A percentile compares a stretch with the other conserved stretches of the same genome.
phyloP scores from a whole-genome alignment of 1,140 invertebrate genomes.

The Frieseomelitta varia region DNA sequence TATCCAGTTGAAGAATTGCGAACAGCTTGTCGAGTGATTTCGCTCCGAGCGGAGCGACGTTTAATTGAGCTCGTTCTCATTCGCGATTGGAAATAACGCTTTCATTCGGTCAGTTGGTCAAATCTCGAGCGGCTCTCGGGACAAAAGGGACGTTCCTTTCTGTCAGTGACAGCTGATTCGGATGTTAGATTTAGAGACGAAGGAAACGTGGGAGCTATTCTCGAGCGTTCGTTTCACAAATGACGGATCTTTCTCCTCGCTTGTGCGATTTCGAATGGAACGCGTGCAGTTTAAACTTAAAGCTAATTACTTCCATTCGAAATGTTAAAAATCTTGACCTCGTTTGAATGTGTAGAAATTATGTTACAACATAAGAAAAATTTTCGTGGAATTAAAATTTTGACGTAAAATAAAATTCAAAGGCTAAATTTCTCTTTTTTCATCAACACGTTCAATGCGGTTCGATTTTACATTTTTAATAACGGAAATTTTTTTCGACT shows the following conservation, averaged over 20 bases:
- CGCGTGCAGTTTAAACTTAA: no score
- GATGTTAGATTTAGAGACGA: not conserved
- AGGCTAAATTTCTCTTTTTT: no score
- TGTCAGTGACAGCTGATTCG: not conserved
- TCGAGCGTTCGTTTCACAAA: not conserved
- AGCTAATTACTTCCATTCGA: no score
- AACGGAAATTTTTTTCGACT: no score
- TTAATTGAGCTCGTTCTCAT: slow-evolving; percentile 21
- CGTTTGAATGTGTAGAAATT: no score
- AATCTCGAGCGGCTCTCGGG: not conserved
- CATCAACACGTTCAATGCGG: no score
- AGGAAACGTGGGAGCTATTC: not conserved
- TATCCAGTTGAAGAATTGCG: not conserved
- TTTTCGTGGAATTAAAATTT: no score
- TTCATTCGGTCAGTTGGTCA: slow-evolving; percentile 23
- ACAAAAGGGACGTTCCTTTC: not conserved
- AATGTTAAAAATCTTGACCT: no score
- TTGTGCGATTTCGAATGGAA: not conserved
- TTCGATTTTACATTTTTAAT: no score
- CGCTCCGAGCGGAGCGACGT: not conserved
- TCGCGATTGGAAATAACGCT: not conserved
- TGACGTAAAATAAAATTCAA: no score
- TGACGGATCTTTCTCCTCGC: no score
- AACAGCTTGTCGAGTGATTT: not conserved
- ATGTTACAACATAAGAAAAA: no score